Base-by-base conservation (phyloP, 92 coral and sea anemone genomes). In the Zoanthus gigantus region DNA sequence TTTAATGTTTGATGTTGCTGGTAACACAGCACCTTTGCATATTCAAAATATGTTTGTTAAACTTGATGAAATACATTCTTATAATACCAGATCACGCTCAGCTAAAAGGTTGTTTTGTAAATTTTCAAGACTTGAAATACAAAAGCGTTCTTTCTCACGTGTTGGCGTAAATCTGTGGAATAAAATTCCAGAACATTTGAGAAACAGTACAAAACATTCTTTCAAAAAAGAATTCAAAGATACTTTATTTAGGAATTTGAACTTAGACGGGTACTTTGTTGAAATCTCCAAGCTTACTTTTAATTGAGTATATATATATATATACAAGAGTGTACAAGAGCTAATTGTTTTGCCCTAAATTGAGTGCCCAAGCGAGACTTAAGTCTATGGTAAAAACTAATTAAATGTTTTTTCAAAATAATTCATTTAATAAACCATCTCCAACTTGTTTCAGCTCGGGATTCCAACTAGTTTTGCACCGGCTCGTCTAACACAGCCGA, bases 81-180 rank as follows among this genome's bases (percentile, higher is more conserved):
- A 54, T 54, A 54, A 54, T 83, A 83, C 87, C 66, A 34, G 87
- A 83, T 48, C 71, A 48, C 28, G 53, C 53, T 48, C 85, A 30
- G 83, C 83, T 78, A 31, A 63, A 46, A 78, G 54, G 37, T 46
- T 78, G 54, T 78, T 46, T 32, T 78, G 83, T 78, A 78, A 53
- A 78, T 78, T 52, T 32, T 78, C 83, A 15, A 78, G 83, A 53
- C 83, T 78, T 46, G 83, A 78, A 78, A 54, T 54, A 54, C 60
- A 69, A 23, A 23, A 23, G 23, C 23, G 23, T 23, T 23, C 23
- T 23, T 23, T 23, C 23, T 23, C 23, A 23, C 71, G 31, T 32
- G 67, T 66, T 28, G 76, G 76, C 76, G 52, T 71, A n/a, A 71
- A 71, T 71, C 76, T 71, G 76, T 71, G 76, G 76, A 71, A 71